These are phyloP conservation scores for Amphipyra berbera DNA, from an alignment of 2,888 invertebrate species.

Conservation along the genomic window DNA sequence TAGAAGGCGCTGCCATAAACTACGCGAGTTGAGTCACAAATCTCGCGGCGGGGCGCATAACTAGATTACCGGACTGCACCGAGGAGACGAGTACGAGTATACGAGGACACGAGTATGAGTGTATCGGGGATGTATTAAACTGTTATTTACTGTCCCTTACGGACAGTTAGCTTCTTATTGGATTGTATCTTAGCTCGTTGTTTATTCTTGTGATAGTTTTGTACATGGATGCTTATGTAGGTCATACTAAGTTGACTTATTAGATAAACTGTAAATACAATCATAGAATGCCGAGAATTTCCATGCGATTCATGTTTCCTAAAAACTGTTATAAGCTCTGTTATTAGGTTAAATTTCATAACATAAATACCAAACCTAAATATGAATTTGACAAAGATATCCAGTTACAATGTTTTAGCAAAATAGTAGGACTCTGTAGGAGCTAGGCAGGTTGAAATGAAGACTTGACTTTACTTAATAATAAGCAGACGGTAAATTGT, in stretches of 20 bases:
- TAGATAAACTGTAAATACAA: no score
- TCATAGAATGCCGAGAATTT: no score
- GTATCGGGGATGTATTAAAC: constrained; percentile 23
- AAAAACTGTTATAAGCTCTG: no score
- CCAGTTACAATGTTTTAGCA: no score
- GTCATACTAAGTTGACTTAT: background rate
- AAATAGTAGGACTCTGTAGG: no score
- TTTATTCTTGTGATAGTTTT: constrained; percentile 35
- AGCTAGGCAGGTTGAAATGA: no score
- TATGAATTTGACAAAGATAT: no score
- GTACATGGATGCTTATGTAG: constrained; percentile 6
- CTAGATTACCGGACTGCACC: constrained; percentile 51
- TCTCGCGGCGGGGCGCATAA: constrained; percentile 59
- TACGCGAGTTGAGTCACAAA: constrained; percentile 45
- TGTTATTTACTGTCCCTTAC: constrained; percentile 56
- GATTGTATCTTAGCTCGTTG: constrained; percentile 23
- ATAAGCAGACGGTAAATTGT: no score
- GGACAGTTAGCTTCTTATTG: constrained; percentile 41
- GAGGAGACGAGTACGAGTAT: background rate
- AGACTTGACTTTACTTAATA: no score
- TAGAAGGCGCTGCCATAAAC: constrained; percentile 46
- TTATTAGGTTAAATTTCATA: no score
- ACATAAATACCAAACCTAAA: no score
- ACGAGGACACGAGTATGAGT: background rate
- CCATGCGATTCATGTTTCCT: no score